Percentiles rank a stretch among this genome's conserved stretches.
Conservation (phyloP, 2,113 vertebrate species). For the Podarcis muralis region DNA sequence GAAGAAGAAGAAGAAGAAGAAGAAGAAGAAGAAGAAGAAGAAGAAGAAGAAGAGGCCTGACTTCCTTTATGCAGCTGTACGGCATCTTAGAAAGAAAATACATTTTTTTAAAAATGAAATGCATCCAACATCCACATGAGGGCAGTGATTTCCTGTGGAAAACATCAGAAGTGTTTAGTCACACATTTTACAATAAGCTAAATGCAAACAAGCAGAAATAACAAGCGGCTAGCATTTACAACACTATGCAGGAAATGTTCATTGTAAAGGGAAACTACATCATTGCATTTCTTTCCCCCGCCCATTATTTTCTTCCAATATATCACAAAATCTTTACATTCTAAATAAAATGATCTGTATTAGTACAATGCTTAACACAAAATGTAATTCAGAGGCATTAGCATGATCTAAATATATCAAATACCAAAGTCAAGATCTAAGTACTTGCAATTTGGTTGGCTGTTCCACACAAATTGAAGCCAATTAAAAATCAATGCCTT, state of each 20-base stretch:
- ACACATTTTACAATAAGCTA: not conserved
- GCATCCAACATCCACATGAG: constrained; percentile 48
- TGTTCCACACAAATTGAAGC: not conserved
- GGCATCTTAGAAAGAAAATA: rapidly evolving
- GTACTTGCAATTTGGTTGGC: not conserved
- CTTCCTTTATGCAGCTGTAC: not conserved
- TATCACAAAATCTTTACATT: not conserved
- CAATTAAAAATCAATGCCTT: not conserved
- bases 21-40: too few relatives aligned
- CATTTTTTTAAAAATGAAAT: not conserved
- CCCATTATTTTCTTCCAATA: not conserved
- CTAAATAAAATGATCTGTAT: rapidly evolving
- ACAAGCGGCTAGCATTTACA: not conserved
- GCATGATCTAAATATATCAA: not conserved
- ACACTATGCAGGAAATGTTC: not conserved
- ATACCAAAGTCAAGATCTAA: not conserved
- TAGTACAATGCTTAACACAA: not conserved
- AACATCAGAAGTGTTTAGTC: rapidly evolving
- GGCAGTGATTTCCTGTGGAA: constrained; percentile 64
- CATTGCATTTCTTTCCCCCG: not conserved
- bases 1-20: too few relatives aligned
- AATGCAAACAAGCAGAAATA: not conserved
- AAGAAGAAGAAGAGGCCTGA: not conserved
- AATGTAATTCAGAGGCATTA: not conserved
- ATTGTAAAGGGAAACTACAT: constrained; percentile 1